Conservation (phyloP, 2,113 vertebrate genomes). For the Myrmophylax atrothorax region DNA sequence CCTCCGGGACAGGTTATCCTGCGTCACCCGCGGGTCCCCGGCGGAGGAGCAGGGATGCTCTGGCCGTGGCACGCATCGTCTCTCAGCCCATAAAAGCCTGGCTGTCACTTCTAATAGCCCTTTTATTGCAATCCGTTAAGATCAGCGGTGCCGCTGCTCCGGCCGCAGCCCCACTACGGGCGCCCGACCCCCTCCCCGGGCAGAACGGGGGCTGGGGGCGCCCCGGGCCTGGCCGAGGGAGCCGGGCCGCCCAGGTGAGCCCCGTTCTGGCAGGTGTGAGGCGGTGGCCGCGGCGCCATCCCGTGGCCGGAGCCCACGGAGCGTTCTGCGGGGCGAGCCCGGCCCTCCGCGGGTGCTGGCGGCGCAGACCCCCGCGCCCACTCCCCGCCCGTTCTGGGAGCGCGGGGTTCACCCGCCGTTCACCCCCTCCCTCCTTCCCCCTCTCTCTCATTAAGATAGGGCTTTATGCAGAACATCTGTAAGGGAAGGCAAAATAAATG, state of each 20-base stretch:
- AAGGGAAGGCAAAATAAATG: slow-evolving; percentile 75
- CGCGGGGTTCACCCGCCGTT: slow-evolving; percentile 71
- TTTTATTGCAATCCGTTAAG: not conserved
- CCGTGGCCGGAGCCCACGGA: slow-evolving; percentile 9
- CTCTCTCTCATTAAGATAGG: slow-evolving; percentile 71
- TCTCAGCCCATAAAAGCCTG: not conserved
- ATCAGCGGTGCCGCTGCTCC: not conserved
- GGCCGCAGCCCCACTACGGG: not conserved
- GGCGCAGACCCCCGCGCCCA: not conserved
- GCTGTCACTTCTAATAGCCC: slow-evolving; percentile 18
- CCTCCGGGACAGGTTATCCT: not conserved
- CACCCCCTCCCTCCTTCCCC: slow-evolving; percentile 6
- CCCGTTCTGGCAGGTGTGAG: not conserved
- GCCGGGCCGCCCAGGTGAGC: not conserved
- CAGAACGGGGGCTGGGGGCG: not conserved
- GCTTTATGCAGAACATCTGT: slow-evolving; percentile 85
- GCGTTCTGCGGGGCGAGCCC: not conserved
- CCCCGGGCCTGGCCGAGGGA: not conserved
- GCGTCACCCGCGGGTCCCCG: not conserved
- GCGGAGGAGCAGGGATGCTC: not conserved
- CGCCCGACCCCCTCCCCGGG: not conserved
- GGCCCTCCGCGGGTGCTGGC: not conserved
- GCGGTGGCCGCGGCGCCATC: slow-evolving; percentile 52
- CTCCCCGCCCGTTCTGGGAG: not conserved
- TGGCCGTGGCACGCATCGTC: not conserved